Evolutionary conservation across 2,888 invertebrate species (phyloP), one percentile per base, ranked within the genome.

Genomic region (Drosophila yooni): DNA sequence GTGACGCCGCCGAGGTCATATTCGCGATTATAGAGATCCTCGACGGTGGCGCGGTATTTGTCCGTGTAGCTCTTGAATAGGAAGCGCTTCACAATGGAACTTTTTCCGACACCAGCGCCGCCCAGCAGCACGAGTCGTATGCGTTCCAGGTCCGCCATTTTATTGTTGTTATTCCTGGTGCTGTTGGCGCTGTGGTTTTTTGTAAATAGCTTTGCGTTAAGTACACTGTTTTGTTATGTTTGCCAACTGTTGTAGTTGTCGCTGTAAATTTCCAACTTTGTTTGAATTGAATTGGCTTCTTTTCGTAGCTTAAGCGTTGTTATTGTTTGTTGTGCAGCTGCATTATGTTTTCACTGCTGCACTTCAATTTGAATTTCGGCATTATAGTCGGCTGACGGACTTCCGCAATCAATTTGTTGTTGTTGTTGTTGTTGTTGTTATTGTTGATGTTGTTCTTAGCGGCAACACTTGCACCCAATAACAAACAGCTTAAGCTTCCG

Each of bases 1-100:
- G 96, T 95, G 79, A 96, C 95, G 50, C 96, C 96, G 40, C 96
- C 96, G 68, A 97, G 94, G 90, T 96, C 96, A 92, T 96, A 98
- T 92, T 97, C 97, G 68, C 96, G 94, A 90, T 96, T 97, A 93
- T 97, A 97, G 33, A 98, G 94, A 92, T 98, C 98, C 92, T 98
- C 98, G 38, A 98, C 96, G 18, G 98, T 98, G 85, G 97, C 96
- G 82, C 96, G 95, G 93, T 98, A 97, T 90, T 96, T 95, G 88
- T 97, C 96, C 58, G 95, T 94, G 93, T 96, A 98, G 7, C 96
- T 96, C 91, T 97, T 96, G 90, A 95, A 96, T 66, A 98, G 94
- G 90, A 97, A 96, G 59, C 97, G 94, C 84, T 96, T 96, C 60
- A 98, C 95, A 82, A 98, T 96, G 85, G 96, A 96, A 91, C 97